These are phyloP conservation scores for Metopolophium dirhodum DNA, from an alignment of 1,140 invertebrate genomes.

Conservation along the genomic window DNA sequence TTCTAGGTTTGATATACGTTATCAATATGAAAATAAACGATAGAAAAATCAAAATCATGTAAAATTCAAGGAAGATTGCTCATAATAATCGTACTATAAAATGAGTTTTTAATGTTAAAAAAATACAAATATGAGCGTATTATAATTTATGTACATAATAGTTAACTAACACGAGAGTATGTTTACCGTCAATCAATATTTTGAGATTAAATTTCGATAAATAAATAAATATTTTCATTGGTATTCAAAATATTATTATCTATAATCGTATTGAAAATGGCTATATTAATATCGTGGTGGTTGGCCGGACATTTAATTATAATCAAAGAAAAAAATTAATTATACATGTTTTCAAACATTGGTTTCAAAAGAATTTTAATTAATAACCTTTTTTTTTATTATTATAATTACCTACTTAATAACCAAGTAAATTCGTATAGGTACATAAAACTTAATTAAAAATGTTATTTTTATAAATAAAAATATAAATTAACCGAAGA, in stretches of 20 bases:
- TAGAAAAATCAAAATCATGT: too few relatives aligned
- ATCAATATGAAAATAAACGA: too few relatives aligned
- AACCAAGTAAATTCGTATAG: background rate
- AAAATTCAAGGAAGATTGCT: background rate
- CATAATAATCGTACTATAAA: background rate
- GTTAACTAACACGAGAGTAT: background rate
- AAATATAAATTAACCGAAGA: background rate
- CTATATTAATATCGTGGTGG: background rate
- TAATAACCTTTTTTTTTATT: background rate
- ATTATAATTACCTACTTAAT: constrained; percentile 3
- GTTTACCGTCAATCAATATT: background rate
- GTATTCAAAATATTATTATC: background rate
- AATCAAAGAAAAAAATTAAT: background rate
- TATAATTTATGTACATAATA: too few relatives aligned
- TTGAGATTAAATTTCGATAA: background rate
- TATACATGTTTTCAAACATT: background rate
- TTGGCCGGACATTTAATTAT: background rate
- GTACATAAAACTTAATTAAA: background rate
- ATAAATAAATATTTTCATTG: background rate
- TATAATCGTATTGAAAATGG: background rate
- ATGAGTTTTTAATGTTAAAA: background rate
- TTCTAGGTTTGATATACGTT: too few relatives aligned
- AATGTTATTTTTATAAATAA: constrained; percentile 10
- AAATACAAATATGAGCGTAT: background rate
- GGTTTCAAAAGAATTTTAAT: background rate